Evolutionary conservation across 2,113 vertebrate genomes (phyloP).

Genomic region (Rana temporaria): DNA sequence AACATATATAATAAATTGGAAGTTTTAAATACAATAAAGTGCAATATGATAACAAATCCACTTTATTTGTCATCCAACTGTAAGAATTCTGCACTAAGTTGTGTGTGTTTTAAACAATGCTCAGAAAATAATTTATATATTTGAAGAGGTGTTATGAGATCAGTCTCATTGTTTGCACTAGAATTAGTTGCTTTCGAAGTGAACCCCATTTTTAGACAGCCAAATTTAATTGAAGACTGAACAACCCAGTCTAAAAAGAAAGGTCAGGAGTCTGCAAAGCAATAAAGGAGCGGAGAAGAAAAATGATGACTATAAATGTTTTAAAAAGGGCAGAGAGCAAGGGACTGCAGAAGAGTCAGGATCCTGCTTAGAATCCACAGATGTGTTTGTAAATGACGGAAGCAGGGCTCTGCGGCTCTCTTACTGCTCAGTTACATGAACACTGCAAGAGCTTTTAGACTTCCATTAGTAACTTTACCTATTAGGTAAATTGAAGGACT

Average conservation of each 20-base stretch:
- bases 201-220: not conserved
- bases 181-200: constrained; percentile 18
- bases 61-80: too few species aligned
- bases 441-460: constrained; percentile 32
- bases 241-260: constrained; percentile 12
- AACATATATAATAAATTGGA: too few species aligned
- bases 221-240: constrained; percentile 30
- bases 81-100: not conserved
- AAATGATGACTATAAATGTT: constrained; percentile 45
- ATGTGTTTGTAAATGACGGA: constrained; percentile 9
- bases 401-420: not conserved
- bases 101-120: not conserved
- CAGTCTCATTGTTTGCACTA: constrained; percentile 9
- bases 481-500: constrained; percentile 22
- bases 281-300: constrained; percentile 29
- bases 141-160: not conserved
- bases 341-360: constrained; percentile 2
- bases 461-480: constrained; percentile 43
- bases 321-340: constrained; percentile 40
- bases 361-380: not conserved
- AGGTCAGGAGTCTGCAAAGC: constrained; percentile 36
- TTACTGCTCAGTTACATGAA: constrained; percentile 24
- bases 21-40: too few species aligned
- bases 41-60: too few species aligned
- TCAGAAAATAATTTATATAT: not conserved